Percentiles rank a stretch among this genome's conserved stretches.
phyloP scores from a whole-genome alignment of 2,888 invertebrate genomes.

The Bugula neritina region DNA sequence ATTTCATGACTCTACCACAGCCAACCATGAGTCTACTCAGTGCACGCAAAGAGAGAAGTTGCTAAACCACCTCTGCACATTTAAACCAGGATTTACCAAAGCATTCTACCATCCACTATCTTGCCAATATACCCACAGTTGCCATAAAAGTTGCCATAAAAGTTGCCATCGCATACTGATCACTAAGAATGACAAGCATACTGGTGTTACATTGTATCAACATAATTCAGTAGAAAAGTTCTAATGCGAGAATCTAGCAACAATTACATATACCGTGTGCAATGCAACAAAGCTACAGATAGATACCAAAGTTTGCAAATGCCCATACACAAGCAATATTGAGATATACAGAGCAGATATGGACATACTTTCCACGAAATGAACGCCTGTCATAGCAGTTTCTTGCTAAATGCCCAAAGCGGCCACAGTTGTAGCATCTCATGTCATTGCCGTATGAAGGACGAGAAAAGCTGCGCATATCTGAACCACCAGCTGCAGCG shows the following conservation, averaged over 20 bases:
- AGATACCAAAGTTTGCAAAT: too few relatives aligned
- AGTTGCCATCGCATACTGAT: conserved; percentile 15
- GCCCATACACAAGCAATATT: too few relatives aligned
- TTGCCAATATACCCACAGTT: not conserved
- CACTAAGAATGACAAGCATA: conserved; percentile 1
- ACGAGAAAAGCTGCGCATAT: conserved; percentile 1
- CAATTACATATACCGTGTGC: not conserved
- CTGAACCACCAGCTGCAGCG: conserved; percentile 30
- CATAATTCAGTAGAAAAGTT: too few relatives aligned
- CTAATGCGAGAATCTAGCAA: not conserved
- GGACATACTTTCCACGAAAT: conserved; percentile 22
- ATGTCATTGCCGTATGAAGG: conserved; percentile 7
- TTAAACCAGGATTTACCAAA: not conserved
- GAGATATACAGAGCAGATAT: not conserved
- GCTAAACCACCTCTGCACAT: not conserved
- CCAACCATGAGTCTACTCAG: not conserved
- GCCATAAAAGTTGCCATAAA: not conserved
- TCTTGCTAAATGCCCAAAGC: conserved; percentile 4
- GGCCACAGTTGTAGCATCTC: conserved; percentile 12
- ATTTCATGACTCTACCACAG: not conserved
- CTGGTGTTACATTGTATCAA: too few relatives aligned
- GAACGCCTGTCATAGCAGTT: conserved; percentile 13
- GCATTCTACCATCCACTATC: conserved; percentile 23
- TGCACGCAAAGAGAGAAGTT: not conserved
- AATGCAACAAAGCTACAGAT: too few relatives aligned